Evolutionary conservation across 2,797 vertebrate genomes (phyloP).

Genomic region (Alauda arvensis): DNA sequence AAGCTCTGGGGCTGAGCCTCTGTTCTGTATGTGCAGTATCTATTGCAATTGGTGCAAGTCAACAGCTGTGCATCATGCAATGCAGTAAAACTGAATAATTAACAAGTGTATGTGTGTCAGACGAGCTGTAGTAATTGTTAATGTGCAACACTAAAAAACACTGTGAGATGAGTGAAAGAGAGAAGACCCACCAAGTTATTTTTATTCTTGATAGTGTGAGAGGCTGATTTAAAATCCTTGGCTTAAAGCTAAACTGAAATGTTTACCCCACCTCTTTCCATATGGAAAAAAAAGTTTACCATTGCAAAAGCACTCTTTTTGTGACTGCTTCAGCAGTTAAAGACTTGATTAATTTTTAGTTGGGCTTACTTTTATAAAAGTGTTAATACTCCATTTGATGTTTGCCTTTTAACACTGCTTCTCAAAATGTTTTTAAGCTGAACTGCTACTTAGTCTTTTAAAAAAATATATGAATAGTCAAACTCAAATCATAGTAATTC

Average conservation of each 20-base stretch:
- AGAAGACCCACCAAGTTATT: background rate
- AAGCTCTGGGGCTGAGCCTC: background rate
- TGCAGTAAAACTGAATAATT: background rate
- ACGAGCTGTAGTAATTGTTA: background rate
- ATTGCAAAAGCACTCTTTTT: background rate
- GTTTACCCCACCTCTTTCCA: background rate
- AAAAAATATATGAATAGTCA: background rate
- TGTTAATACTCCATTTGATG: background rate
- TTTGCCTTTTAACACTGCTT: background rate
- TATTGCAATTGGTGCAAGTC: background rate
- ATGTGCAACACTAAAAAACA: background rate
- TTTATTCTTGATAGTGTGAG: background rate
- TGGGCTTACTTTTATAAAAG: background rate
- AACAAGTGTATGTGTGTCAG: rapidly evolving
- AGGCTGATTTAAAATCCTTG: background rate
- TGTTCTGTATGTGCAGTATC: background rate
- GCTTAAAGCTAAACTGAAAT: background rate
- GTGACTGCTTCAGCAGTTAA: background rate
- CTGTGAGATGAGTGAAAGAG: background rate
- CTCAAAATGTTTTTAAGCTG: background rate
- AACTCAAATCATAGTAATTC: background rate
- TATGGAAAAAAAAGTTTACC: background rate
- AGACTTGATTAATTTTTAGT: background rate
- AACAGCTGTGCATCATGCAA: background rate
- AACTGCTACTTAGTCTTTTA: background rate